Percentiles rank a stretch among this genome's conserved stretches.
Conservation (phyloP, 2,113 vertebrate species). For the Thryonomys swinderianus region DNA sequence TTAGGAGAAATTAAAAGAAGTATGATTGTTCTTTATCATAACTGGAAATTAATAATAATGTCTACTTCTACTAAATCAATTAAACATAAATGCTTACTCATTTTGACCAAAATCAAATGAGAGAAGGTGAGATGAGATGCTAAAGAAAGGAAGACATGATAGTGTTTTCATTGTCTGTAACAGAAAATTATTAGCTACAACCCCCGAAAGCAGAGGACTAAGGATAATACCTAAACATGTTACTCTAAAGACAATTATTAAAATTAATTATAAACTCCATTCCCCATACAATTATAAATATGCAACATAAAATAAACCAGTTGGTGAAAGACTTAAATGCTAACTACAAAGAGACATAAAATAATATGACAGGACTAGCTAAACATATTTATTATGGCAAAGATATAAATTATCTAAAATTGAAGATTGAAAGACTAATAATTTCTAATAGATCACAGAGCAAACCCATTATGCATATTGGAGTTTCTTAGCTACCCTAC, state of each 20-base stretch:
- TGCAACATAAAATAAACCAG: neutral
- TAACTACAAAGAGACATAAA: neutral
- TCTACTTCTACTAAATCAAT: slow-evolving; percentile 17
- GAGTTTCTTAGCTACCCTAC: neutral
- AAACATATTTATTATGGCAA: neutral
- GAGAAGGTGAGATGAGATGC: neutral
- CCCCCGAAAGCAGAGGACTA: neutral
- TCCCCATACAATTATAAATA: neutral
- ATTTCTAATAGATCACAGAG: neutral
- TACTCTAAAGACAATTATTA: slow-evolving; percentile 25
- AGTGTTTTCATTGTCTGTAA: neutral
- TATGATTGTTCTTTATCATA: slow-evolving; percentile 23
- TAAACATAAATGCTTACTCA: neutral
- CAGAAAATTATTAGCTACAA: neutral
- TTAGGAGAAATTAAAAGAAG: slow-evolving; percentile 6
- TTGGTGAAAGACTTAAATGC: neutral
- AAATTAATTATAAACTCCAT: slow-evolving; percentile 23
- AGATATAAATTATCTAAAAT: neutral
- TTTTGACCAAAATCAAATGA: neutral
- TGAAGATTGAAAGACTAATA: neutral
- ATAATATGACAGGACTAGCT: neutral
- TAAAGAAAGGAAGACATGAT: neutral
- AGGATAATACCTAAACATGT: neutral
- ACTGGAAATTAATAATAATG: slow-evolving; percentile 25
- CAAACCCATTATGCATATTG: neutral